A percentile compares a stretch with the other conserved stretches of the same genome.
phyloP scores from a whole-genome alignment of 2,888 invertebrate genomes.

The Leptothorax acervorum region DNA sequence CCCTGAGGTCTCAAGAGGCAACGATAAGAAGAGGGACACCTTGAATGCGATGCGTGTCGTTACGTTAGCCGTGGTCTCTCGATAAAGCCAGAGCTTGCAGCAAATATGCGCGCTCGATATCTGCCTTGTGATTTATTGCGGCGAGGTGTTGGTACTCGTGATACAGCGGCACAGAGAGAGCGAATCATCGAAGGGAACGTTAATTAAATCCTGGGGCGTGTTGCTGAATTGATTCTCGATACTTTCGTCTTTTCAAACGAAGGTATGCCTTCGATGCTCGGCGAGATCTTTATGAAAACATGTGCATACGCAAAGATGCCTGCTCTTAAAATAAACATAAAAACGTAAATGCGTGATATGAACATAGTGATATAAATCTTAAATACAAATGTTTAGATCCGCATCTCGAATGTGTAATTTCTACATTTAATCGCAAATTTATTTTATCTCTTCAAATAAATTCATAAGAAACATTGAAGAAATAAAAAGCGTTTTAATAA shows the following conservation, averaged over 20 bases:
- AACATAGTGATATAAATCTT: neutral
- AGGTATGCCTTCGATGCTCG: neutral
- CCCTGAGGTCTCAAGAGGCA: conserved; percentile 64
- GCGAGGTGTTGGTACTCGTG: conserved; percentile 32
- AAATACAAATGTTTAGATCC: neutral
- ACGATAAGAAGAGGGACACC: conserved; percentile 64
- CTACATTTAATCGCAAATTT: neutral
- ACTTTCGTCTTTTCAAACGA: conserved; percentile 31
- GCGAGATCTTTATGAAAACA: neutral
- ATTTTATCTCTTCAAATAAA: neutral
- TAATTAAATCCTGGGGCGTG: conserved; percentile 37
- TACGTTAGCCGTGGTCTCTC: conserved; percentile 57
- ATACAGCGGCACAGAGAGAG: neutral
- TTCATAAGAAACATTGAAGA: neutral
- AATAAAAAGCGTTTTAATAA: neutral
- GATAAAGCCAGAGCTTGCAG: conserved; percentile 66
- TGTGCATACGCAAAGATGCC: neutral
- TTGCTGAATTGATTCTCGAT: conserved; percentile 38
- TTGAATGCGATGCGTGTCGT: conserved; percentile 49
- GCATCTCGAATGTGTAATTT: neutral
- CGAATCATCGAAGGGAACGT: conserved; percentile 20
- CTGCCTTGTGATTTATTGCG: conserved; percentile 45
- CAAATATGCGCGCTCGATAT: conserved; percentile 58
- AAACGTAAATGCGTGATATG: neutral
- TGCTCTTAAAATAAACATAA: neutral